Conservation (phyloP, 1,140 invertebrate species). For the Lasaia peninsularis region DNA sequence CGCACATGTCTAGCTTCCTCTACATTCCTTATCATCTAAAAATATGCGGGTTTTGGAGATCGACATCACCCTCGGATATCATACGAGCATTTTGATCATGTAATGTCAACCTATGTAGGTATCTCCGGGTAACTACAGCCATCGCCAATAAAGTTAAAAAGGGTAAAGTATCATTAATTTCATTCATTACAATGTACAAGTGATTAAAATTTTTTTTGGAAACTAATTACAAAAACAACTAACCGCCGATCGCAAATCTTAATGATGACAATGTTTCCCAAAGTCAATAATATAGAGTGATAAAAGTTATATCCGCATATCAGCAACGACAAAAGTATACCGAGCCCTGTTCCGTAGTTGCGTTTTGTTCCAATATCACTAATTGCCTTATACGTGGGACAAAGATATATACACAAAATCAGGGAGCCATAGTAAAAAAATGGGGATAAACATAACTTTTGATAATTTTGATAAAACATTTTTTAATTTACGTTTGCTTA, state of each 20-base stretch:
- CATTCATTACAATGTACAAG: no score
- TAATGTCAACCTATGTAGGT: no score
- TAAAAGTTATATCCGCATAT: conserved; percentile 47
- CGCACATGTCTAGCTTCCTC: no score
- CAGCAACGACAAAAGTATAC: conserved; percentile 42
- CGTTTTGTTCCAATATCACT: conserved; percentile 39
- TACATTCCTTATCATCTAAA: no score
- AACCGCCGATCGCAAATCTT: conserved; percentile 59
- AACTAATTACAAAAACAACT: conserved; percentile 19
- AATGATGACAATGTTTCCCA: conserved; percentile 58
- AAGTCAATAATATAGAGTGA: conserved; percentile 48
- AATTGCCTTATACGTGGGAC: conserved; percentile 51
- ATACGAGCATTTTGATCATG: no score
- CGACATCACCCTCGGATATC: no score
- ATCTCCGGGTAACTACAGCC: no score
- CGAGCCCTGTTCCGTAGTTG: conserved; percentile 54
- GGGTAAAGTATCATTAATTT: no score
- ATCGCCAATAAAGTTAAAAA: no score
- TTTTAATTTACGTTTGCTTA: neutral
- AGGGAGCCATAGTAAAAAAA: conserved; percentile 46
- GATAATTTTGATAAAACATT: conserved; percentile 20
- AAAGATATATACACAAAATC: conserved; percentile 43
- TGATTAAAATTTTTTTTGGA: no score
- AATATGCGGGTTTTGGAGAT: no score
- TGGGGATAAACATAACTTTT: conserved; percentile 27